Percentiles rank a stretch among this genome's conserved stretches.
Conservation (phyloP, 1,140 invertebrate species). For the Physella acuta region DNA sequence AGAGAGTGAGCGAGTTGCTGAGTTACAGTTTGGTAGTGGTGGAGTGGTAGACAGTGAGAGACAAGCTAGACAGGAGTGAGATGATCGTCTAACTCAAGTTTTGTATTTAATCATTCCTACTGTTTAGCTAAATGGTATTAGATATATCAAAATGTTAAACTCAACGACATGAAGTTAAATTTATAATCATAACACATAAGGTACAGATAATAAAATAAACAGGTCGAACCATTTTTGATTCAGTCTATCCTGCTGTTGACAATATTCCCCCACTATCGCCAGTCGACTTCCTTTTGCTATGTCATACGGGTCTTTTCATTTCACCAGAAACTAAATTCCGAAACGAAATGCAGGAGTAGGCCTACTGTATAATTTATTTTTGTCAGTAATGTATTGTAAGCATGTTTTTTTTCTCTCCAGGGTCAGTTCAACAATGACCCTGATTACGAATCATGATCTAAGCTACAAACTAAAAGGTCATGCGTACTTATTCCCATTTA, state of each 20-base stretch:
- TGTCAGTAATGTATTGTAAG: too few relatives aligned
- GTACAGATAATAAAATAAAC: neutral
- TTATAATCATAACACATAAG: neutral
- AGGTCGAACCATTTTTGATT: neutral
- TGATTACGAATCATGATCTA: too few relatives aligned
- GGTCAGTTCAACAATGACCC: too few relatives aligned
- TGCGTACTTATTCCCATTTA: too few relatives aligned
- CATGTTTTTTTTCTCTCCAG: too few relatives aligned
- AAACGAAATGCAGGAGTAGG: slow-evolving; percentile 9
- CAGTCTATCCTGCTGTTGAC: slow-evolving; percentile 7
- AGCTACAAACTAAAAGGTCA: too few relatives aligned
- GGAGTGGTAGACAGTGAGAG: neutral
- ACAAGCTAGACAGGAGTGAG: neutral
- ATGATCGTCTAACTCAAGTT: neutral
- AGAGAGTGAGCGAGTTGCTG: too few relatives aligned
- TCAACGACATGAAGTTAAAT: neutral
- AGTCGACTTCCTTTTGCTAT: slow-evolving; percentile 17
- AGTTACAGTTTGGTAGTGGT: too few relatives aligned
- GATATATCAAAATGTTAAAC: neutral
- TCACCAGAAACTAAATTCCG: neutral
- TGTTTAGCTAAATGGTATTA: neutral
- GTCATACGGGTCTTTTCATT: slow-evolving; percentile 12
- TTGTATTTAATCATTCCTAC: neutral
- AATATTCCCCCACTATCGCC: neutral
- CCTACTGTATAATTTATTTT: too few relatives aligned